phyloP scores from a whole-genome alignment of 2,888 invertebrate species.

The Himalopsyche kuldschensis region DNA sequence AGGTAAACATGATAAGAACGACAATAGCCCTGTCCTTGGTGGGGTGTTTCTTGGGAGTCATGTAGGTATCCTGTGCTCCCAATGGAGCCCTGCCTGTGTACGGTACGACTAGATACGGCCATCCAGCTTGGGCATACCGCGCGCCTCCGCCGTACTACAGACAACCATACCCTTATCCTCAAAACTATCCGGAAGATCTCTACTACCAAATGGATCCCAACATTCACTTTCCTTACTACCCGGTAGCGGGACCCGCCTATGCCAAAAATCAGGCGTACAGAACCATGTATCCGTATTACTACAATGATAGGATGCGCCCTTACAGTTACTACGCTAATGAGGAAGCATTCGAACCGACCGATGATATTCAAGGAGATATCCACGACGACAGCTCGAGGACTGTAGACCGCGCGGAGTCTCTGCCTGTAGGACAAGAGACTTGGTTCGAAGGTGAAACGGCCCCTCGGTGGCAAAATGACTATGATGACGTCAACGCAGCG shows the following conservation, averaged over 20 bases:
- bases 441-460: slow-evolving; percentile 63
- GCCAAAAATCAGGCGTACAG: slow-evolving; percentile 52
- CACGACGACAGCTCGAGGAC: slow-evolving; percentile 53
- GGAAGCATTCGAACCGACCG: slow-evolving; percentile 40
- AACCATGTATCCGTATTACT: slow-evolving; percentile 52
- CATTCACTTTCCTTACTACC: slow-evolving; percentile 54
- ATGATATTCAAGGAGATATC: slow-evolving; percentile 52
- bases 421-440: slow-evolving; percentile 69
- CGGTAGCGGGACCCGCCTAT: slow-evolving; percentile 46
- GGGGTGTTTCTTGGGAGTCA: not conserved
- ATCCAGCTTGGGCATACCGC: slow-evolving; percentile 34
- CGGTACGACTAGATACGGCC: slow-evolving; percentile 34
- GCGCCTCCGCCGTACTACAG: slow-evolving; percentile 52
- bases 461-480: slow-evolving; percentile 53
- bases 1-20: slow-evolving; percentile 44
- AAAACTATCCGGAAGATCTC: slow-evolving; percentile 61
- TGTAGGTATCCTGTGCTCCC: slow-evolving; percentile 8
- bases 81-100: slow-evolving; percentile 34
- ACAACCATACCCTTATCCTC: slow-evolving; percentile 54
- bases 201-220: slow-evolving; percentile 56
- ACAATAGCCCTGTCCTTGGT: slow-evolving; percentile 27
- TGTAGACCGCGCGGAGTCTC: slow-evolving; percentile 52
- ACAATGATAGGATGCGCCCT: slow-evolving; percentile 48
- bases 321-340: slow-evolving; percentile 52
- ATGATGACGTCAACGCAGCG: slow-evolving; percentile 63